These are phyloP conservation scores for Chrysogorgia sp. DNA, from an alignment of 92 coral and sea anemone species.

Conservation along the genomic window DNA sequence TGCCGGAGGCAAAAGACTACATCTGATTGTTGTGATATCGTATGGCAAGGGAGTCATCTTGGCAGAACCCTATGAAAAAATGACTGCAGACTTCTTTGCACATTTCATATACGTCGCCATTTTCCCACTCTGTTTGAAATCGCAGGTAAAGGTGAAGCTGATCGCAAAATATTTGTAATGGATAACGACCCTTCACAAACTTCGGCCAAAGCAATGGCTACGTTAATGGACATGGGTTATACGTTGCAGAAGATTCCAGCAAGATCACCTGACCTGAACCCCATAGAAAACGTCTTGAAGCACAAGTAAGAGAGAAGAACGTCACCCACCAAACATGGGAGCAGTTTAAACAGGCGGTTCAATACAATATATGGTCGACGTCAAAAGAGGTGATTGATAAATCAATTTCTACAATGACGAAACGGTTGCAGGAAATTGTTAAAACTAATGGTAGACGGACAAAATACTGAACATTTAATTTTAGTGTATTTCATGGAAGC, in stretches of 20 bases:
- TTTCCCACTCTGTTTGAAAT: constrained; percentile 43
- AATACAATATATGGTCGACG: constrained; percentile 18
- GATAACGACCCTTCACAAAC: too few species aligned
- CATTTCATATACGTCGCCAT: constrained; percentile 42
- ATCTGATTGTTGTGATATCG: constrained; percentile 58
- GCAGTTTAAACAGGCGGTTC: constrained; percentile 8
- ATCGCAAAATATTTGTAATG: constrained; percentile 58
- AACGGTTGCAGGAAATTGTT: constrained; percentile 4
- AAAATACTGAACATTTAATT: constrained; percentile 6
- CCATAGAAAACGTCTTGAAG: constrained; percentile 13
- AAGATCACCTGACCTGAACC: constrained; percentile 33
- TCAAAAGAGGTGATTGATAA: constrained; percentile 18
- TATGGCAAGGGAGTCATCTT: constrained; percentile 59
- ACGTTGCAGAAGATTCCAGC: constrained; percentile 26
- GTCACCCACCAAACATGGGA: constrained; percentile 23
- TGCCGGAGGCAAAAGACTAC: constrained; percentile 54
- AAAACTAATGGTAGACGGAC: constrained; percentile 10
- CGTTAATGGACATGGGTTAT: background rate
- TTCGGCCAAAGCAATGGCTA: constrained; percentile 3
- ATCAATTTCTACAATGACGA: constrained; percentile 13
- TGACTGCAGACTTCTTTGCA: constrained; percentile 50
- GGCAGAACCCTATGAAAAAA: constrained; percentile 61
- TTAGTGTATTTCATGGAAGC: background rate
- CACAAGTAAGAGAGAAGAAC: constrained; percentile 19
- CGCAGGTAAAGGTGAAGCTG: constrained; percentile 36